Evolutionary conservation across 2,888 invertebrate species (phyloP), one percentile per base, ranked within the genome.

Genomic region (Tupiocoris notatus): DNA sequence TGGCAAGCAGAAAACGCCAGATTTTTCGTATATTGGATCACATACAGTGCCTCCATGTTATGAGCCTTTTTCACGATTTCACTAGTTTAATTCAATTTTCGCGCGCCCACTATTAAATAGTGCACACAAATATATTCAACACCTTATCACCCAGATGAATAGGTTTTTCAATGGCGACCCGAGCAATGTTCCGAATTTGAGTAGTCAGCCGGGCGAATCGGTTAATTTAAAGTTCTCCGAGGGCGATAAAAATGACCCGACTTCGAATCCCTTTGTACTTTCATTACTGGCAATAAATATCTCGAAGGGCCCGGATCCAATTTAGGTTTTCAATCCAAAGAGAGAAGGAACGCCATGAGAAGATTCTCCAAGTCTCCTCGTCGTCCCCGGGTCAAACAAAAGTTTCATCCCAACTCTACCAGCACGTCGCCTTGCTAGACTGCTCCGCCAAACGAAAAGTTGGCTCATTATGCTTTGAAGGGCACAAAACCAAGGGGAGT

Each of bases 381-480:
- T 24, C 23, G 23, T 64, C 64, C 61, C 64, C 21, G 64, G 64
- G 64, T 64, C 64, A 64, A 64, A 64, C 64, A 64, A 22, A 64
- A 64, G 64, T 64, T 64, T 23, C 23, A 16, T 24, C 64, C 25
- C 24, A 22, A 17, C 24, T 25, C 12, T 7, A 7, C 39, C 39
- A 39, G 39, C n/a, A 65, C 23, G 25, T 39, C 25, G 39, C 65
- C 54, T n/a, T 21, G 23, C 64, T 16, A 1, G 18, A 23, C 65
- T 16, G 17, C 17, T 1, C 65, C 6, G 18, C 25, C 65, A 25
- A 65, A 39, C 65, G 25, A 39, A 65, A 65, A 65, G 65, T 65
- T 65, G 65, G 39, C 65, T 65, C 39, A 65, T 65, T 65, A 65
- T 65, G 65, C 65, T 65, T 65, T 17, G 39, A 65, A 39, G 65